Conservation (phyloP, 2,888 invertebrate species). For the Cancer borealis region DNA sequence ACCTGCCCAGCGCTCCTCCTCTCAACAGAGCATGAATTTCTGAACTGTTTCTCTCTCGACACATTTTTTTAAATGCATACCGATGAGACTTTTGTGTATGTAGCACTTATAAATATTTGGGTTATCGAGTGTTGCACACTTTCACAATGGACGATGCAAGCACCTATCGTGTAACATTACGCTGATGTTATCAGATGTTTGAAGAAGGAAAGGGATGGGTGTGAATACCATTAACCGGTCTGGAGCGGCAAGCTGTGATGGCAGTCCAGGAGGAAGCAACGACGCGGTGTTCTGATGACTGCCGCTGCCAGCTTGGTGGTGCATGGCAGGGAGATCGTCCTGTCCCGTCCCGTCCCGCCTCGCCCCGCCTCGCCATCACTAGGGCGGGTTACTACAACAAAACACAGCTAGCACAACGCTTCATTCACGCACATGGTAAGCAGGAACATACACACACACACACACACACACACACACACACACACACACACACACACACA, state of each 20-base stretch:
- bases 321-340: neutral
- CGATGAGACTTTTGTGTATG: neutral
- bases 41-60: neutral
- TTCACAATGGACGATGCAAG: neutral
- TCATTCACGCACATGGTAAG: neutral
- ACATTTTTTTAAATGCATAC: neutral
- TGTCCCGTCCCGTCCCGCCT: neutral
- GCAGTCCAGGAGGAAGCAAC: neutral
- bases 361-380: neutral
- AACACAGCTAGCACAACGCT: neutral
- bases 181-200: neutral
- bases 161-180: neutral
- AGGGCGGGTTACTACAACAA: neutral
- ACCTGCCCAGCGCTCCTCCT: neutral
- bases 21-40: neutral
- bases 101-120: neutral
- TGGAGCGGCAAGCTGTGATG: neutral
- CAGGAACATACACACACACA: neutral
- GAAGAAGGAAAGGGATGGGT: neutral
- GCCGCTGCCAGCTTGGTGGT: neutral
- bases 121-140: neutral
- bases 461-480: neutral
- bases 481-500: no score
- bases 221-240: neutral
- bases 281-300: neutral